phyloP scores from a whole-genome alignment of 2,888 invertebrate species.

The Aelia acuminata region DNA sequence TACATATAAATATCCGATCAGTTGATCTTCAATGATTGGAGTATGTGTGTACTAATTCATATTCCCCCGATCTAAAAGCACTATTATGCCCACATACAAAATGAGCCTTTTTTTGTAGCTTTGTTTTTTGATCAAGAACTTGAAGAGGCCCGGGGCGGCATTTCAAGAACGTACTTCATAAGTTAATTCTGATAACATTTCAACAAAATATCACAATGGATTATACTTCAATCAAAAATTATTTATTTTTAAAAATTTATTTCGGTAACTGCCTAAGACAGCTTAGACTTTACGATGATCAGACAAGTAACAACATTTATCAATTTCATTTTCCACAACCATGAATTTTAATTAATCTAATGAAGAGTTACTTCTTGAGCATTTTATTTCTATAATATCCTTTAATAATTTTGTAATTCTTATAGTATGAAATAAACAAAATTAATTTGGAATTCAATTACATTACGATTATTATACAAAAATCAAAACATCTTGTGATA shows the following conservation, averaged over 20 bases:
- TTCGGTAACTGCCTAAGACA: background rate
- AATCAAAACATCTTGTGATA: background rate
- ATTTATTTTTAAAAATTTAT: background rate
- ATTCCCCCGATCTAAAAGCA: background rate
- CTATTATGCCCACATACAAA: background rate
- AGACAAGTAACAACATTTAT: conserved; percentile 20
- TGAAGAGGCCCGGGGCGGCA: background rate
- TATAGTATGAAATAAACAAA: background rate
- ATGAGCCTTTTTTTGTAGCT: background rate
- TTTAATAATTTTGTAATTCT: background rate
- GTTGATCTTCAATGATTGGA: background rate
- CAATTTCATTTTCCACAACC: conserved; percentile 57
- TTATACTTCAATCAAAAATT: background rate
- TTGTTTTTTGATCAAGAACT: background rate
- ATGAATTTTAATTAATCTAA: conserved; percentile 45
- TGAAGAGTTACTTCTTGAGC: conserved; percentile 53
- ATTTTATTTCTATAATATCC: conserved; percentile 50
- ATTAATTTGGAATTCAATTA: background rate
- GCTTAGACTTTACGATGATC: conserved; percentile 20
- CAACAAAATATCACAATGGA: conserved; percentile 37
- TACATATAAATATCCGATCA: background rate
- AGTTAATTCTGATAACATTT: conserved; percentile 1
- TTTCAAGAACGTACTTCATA: conserved; percentile 10
- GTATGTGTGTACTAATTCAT: background rate
- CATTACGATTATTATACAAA: background rate